phyloP scores from a whole-genome alignment of 2,888 invertebrate genomes.

The Oscheius sp. region DNA sequence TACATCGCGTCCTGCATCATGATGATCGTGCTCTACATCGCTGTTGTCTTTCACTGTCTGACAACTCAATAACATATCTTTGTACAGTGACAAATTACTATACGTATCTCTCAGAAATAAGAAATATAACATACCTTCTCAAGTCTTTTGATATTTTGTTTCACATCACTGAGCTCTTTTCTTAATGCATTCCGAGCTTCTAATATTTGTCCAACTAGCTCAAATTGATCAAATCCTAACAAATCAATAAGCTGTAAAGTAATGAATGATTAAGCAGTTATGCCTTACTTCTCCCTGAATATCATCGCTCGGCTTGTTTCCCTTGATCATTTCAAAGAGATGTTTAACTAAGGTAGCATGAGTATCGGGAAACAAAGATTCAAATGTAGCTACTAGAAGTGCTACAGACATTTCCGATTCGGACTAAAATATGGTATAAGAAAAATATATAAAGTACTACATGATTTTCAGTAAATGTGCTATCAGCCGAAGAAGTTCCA shows the following conservation, averaged over 20 bases:
- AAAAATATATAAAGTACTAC: background rate
- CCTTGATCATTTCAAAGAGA: conserved; percentile 35
- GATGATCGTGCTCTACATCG: conserved; percentile 24
- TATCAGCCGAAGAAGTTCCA: background rate
- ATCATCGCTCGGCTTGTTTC: conserved; percentile 35
- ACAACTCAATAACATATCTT: background rate
- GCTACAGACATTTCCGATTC: conserved; percentile 1
- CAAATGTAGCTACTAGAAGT: conserved; percentile 5
- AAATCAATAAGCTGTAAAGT: conserved; percentile 80
- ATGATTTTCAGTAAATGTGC: background rate
- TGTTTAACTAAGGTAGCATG: conserved; percentile 15
- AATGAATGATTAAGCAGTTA: background rate
- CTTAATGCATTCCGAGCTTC: conserved; percentile 74
- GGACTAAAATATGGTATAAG: too few species aligned
- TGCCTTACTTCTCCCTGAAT: conserved; percentile 46
- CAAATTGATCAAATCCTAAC: conserved; percentile 85
- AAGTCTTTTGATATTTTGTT: conserved; percentile 2
- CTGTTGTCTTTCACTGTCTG: conserved; percentile 35
- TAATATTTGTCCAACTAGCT: conserved; percentile 79
- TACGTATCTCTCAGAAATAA: background rate
- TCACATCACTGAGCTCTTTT: conserved; percentile 23
- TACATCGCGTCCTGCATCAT: conserved; percentile 37
- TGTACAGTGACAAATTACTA: conserved; percentile 9
- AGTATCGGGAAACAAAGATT: conserved; percentile 21
- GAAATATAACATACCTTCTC: background rate